Evolutionary conservation across 2,113 vertebrate genomes (phyloP), one percentile per base, ranked within the genome.

Genomic region (Entomyzon cyanotis): DNA sequence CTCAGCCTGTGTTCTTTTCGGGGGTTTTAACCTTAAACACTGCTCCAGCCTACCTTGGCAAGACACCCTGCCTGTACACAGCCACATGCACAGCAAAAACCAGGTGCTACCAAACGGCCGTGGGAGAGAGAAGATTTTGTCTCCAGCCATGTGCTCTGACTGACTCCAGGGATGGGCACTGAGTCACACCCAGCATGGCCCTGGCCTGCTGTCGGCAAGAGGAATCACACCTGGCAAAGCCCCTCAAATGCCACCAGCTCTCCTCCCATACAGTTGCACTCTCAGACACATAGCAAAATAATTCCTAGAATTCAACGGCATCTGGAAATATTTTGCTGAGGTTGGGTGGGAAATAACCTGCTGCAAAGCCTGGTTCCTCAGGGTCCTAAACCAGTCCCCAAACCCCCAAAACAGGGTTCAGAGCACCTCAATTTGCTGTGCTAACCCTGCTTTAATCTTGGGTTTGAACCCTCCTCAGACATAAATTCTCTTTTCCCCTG

Each of bases 261-360:
- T 33, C 24, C 16, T 1, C 0, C 1, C 2, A 4, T 3, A 21
- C 49, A 39, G 55, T 46, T 28, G 44, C 7, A 4, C 50, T 30
- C 68, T n/a, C 71, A 50, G 31, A 37, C 41, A 46, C 13, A 5
- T 2, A n/a, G 63, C 27, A 42, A 70, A 85, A 21, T 33, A 5
- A 2, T 30, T 67, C 31, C 75, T 50, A 68, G 62, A 75, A 68
- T 55, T 28, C 2, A 1, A 89, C 44, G 59, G n/a, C 53, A 88
- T 42, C 31, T 9, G 27, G 41, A 46, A 60, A 37, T 4, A 5
- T 9, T n/a, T 42, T 17, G n/a, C 35, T 17, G 52, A 35, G n/a
- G 10, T 7, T 6, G 20, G 17, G 28, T 15, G 62, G 58, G 41
- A 55, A 80, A 47, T 10, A 19, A 27, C 18, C 62, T 39, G 35